Conservation (phyloP, 2,113 vertebrate species). For the Salvator merianae region DNA sequence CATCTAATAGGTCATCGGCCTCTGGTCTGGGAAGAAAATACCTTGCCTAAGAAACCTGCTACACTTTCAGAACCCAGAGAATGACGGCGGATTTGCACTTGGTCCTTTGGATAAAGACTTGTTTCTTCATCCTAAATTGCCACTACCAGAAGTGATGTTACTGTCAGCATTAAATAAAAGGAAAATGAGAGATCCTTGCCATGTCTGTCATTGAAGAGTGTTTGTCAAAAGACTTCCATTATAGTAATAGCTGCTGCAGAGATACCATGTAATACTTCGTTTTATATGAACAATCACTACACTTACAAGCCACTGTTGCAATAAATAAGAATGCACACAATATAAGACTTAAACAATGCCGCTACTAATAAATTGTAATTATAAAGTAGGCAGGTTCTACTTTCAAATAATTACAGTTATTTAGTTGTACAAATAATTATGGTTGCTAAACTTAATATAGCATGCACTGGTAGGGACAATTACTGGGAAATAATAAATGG, state of each 20-base stretch:
- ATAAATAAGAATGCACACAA: conserved; percentile 3
- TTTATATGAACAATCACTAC: neutral
- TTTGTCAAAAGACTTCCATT: neutral
- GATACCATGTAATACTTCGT: neutral
- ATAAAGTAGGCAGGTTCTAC: neutral
- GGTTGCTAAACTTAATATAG: neutral
- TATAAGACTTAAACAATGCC: neutral
- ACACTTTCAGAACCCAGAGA: too few relatives aligned
- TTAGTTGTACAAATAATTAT: conserved; percentile 18
- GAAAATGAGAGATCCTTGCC: neutral
- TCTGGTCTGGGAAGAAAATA: too few relatives aligned
- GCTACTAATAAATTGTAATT: neutral
- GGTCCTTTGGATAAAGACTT: neutral
- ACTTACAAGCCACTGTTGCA: neutral
- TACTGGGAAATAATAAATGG: conserved; percentile 5
- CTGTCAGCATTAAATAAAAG: neutral
- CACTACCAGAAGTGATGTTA: neutral
- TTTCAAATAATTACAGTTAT: conserved; percentile 26
- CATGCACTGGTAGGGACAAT: neutral
- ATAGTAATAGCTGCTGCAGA: neutral
- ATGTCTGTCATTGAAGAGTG: neutral
- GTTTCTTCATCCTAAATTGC: neutral
- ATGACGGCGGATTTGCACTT: neutral
- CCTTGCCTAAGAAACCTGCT: too few relatives aligned
- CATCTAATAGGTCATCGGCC: too few relatives aligned